Evolutionary conservation across 92 coral and sea anemone genomes (phyloP), one percentile per base, ranked within the genome.

Genomic region (Epizoanthus rinbou): DNA sequence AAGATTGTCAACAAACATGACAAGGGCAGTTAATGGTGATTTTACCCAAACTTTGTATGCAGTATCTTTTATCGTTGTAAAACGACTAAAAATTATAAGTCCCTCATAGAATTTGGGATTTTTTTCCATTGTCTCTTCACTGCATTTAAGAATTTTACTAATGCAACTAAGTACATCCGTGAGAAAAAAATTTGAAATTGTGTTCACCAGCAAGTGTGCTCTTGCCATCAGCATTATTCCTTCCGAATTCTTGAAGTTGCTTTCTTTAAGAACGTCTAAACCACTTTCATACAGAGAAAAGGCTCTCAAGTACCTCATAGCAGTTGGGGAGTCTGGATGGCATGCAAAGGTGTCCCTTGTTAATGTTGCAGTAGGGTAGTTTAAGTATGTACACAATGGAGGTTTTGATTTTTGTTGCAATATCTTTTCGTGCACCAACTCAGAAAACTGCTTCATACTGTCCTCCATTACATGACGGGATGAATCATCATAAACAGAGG

Each of bases 91-190:
- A 47, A 50, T 50, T 22, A 73, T 16, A 23, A 73, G 76, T 45
- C 76, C 62, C 25, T 73, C 76, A 50, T 73, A 73, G 47, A 73
- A 73, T 35, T 16, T 73, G 13, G 76, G 76, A 21, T 73, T 73
- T 17, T 50, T 11, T 22, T 47, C 47, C 59, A 73, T 73, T 19
- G 52, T 59, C 31, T 73, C 58, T 47, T 28, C 52, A 9, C 59
- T 9, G 59, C 50, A 73, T 3, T 18, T 47, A 9, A 9, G 28
- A 22, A 21, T 73, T 73, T 35, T 41, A 21, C 11, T 18, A 0
- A 28, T 28, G 31, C 23, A 22, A 50, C 4, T 17, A 43, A 0
- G 5, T 6, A 33, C 5, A 17, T 69, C 74, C 24, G 5, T 2
- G 6, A 7, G 3, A 8, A 50, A 73, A 50, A 45, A 73, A 22